Evolutionary conservation across 2,797 vertebrate species (phyloP), one percentile per base, ranked within the genome.

Genomic region (Pterois miles): DNA sequence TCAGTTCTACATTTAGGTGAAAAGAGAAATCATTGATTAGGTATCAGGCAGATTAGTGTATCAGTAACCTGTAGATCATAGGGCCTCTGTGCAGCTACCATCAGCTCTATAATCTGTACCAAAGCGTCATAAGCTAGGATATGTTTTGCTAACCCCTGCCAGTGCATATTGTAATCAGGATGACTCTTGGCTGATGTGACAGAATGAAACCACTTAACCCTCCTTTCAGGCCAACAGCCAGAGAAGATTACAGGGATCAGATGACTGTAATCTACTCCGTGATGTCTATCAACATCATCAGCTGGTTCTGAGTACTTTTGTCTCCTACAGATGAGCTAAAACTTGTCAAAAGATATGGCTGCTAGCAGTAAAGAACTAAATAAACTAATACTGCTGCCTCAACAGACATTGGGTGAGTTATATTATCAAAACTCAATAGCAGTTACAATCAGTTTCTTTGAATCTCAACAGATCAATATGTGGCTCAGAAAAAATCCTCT

Each of bases 131-230:
- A 71, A 86, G 4, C 59, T 54, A 1, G 5, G 46, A 73, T 22
- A 11, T 85, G 60, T 81, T 79, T 74, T 67, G 79, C 36, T 38
- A 38, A 82, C 40, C 64, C 3, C 40, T 31, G 59, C 6, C 52
- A 73, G 84, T 59, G 52, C 50, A 60, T 79, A 57, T 64, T 76
- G 64, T 87, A 48, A 88, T 86, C 86, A 80, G 29, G 68, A 86
- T 84, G 88, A 91, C 86, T 91, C 74, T 65, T 76, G 83, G 84
- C 84, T 84, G 83, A 91, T 89, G 88, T 86, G 88, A 91, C 87
- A 90, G 85, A 92, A 90, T 85, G 86, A 91, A 86, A 87, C 65
- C 90, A 92, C 89, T 93, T 94, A 90, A 95, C 90, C 89, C 80
- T 76, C 74, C 64, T 65, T 86, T 86, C 75, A 85, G 89, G 85